phyloP scores from a whole-genome alignment of 2,888 invertebrate genomes.

The Escarpia spicata region DNA sequence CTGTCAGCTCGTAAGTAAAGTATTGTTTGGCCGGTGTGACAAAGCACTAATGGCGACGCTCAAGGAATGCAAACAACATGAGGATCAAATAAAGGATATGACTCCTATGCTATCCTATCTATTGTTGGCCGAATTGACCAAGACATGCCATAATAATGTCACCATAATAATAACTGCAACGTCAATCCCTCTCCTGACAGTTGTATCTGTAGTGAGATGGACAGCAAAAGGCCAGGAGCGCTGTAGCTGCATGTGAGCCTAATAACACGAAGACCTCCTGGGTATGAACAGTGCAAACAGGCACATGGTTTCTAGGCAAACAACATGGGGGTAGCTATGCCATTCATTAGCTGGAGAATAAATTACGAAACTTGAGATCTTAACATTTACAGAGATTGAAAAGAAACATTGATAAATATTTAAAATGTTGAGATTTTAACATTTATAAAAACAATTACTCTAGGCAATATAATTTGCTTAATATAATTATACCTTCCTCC shows the following conservation, averaged over 20 bases:
- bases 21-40: background rate
- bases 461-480: background rate
- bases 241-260: background rate
- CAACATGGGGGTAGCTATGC: background rate
- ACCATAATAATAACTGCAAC: background rate
- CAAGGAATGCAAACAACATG: background rate
- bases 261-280: conserved; percentile 2
- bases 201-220: background rate
- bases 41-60: background rate
- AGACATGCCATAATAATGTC: background rate
- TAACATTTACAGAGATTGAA: background rate
- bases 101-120: background rate
- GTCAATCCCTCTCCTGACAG: background rate
- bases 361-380: background rate
- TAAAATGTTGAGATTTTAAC: background rate
- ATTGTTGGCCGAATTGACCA: background rate
- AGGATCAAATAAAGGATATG: background rate
- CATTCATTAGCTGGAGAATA: background rate
- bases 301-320: background rate
- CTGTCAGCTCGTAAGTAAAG: background rate
- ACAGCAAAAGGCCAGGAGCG: too few species aligned
- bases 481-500: background rate
- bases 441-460: background rate
- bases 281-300: background rate
- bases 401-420: background rate